Evolutionary conservation across 92 coral and sea anemone species (phyloP).

Genomic region (Siderastrea radians): DNA sequence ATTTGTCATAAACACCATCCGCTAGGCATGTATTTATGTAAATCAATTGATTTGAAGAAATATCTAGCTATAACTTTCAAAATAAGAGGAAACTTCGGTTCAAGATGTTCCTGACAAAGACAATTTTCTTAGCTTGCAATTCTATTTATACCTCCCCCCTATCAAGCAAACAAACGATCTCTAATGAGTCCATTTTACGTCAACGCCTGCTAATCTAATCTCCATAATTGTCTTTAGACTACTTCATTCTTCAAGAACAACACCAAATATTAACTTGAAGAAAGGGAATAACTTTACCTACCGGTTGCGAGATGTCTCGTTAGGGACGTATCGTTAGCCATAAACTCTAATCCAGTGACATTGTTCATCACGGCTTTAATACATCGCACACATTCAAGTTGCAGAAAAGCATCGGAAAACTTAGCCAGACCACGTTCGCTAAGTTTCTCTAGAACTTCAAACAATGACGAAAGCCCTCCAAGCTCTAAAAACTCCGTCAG

Average conservation of each 20-base stretch:
- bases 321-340: constrained; percentile 77
- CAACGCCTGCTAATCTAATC: not conserved
- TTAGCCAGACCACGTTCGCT: constrained; percentile 74
- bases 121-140: not conserved
- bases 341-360: constrained; percentile 81
- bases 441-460: constrained; percentile 91
- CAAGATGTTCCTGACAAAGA: not conserved
- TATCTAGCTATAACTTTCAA: not conserved
- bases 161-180: not conserved
- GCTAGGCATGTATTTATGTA: not conserved
- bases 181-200: not conserved
- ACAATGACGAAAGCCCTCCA: constrained; percentile 82
- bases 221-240: constrained; percentile 1
- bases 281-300: constrained; percentile 22
- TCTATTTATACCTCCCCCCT: not conserved
- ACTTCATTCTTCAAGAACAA: constrained; percentile 1
- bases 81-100: not conserved
- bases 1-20: not conserved
- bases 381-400: constrained; percentile 91
- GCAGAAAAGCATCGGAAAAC: constrained; percentile 86
- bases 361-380: constrained; percentile 95
- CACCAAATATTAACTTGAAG: not conserved
- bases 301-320: constrained; percentile 87
- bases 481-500: constrained; percentile 83
- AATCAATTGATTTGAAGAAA: not conserved